Evolutionary conservation across 53 echinoderm and acorn worm genomes (phyloP), one percentile per base, ranked within the genome.

Genomic region (Apostichopus leukothele): DNA sequence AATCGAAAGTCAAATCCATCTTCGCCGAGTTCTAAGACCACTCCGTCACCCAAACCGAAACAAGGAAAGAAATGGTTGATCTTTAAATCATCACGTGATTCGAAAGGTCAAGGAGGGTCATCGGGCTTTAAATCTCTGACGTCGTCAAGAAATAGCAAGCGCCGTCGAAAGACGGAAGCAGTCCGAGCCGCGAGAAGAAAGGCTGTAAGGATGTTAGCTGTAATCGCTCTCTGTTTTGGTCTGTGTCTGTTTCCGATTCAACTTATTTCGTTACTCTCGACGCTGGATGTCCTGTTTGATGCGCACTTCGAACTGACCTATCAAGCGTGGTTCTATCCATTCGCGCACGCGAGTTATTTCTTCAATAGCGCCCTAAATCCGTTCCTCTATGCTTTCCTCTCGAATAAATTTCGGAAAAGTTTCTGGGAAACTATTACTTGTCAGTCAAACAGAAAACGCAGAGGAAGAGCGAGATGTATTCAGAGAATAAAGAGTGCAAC

Each of bases 341-440:
- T 94, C 51, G 60, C 91, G n/a, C 91, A 91, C 16, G 91, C 92
- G 4, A 88, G 90, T 16, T 96, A 96, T 71, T 96, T 95, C 73
- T 83, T 90, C 60, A 96, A 96, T 86, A 96, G 96, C 90, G 95
- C 95, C 79, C 92, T 96, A 81, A 96, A 96, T 51, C 96, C 96
- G 5, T 92, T 96, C 67, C 89, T 96, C 60, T 96, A 96, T 75
- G 96, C 96, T 20, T 96, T 96, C 89, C 91, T 96, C 26, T 96
- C 96, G 57, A 95, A 96, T 73, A 96, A 96, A 67, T 96, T 96
- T 83, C 91, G 96, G 18, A 77, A 92, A 6, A 95, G 93, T 76
- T 95, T 96, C 91, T 79, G 75, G 73, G 93, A 95, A 57, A 93
- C 95, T 5, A 81, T 93, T 60, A 67, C 89, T 20, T 87, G 91